phyloP scores from a whole-genome alignment of 2,113 vertebrate genomes.

The Carassius auratus region DNA sequence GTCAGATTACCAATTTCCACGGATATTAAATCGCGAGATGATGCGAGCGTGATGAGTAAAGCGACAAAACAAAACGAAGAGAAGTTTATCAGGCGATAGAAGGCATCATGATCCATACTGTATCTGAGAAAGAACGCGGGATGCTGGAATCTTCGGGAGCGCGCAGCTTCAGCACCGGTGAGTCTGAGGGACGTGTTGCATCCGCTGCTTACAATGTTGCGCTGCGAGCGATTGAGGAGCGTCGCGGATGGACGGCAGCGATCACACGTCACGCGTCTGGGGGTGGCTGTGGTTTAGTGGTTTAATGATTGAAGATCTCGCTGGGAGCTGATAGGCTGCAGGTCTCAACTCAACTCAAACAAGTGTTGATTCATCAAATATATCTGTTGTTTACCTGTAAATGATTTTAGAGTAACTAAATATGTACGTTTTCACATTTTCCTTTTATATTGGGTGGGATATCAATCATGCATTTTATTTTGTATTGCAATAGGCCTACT shows the following conservation, averaged over 20 bases:
- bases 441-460: not conserved
- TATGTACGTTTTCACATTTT: not conserved
- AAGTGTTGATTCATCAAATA: not conserved
- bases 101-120: constrained; percentile 2
- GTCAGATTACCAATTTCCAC: not conserved
- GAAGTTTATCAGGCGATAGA: constrained; percentile 15
- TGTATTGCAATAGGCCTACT: not conserved
- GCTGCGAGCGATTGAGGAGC: constrained; percentile 9
- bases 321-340: not conserved
- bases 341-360: not conserved
- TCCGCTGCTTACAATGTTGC: not conserved
- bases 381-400: not conserved
- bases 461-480: not conserved
- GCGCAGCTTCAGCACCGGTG: not conserved
- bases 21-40: not conserved
- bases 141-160: not conserved
- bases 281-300: not conserved
- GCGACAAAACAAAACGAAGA: not conserved
- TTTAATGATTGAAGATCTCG: not conserved
- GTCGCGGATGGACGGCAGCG: not conserved
- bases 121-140: too few relatives aligned
- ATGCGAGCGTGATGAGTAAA: not conserved
- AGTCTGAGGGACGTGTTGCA: constrained; percentile 28
- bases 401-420: not conserved
- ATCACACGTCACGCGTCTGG: constrained; percentile 17